Evolutionary conservation across 2,113 vertebrate genomes (phyloP).

Genomic region (Chamaea fasciata): DNA sequence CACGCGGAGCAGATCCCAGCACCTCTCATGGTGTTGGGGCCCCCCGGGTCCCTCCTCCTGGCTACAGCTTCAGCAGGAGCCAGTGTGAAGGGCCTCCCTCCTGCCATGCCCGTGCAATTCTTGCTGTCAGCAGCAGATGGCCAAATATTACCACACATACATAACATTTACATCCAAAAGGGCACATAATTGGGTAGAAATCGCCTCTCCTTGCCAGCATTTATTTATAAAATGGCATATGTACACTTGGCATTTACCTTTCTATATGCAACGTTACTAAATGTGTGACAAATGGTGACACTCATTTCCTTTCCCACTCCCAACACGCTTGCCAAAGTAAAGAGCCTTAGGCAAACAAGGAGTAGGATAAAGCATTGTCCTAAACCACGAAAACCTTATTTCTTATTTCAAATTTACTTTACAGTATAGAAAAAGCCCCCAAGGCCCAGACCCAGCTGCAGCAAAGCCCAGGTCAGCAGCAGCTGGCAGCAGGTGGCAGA

Average conservation of each 20-base stretch:
- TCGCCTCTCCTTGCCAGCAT: neutral
- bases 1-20: neutral
- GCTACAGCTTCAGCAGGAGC: neutral
- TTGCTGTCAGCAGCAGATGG: conserved; percentile 57
- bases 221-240: conserved; percentile 31
- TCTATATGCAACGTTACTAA: neutral
- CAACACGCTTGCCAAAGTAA: neutral
- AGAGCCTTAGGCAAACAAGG: neutral
- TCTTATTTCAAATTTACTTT: neutral
- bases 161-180: conserved; percentile 33
- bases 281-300: neutral
- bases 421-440: neutral
- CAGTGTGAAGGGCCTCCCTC: neutral
- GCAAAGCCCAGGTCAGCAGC: neutral
- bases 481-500: neutral
- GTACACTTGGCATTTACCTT: conserved; percentile 29
- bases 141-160: conserved; percentile 53
- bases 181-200: neutral
- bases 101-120: neutral
- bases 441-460: too few species aligned
- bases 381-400: neutral
- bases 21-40: neutral
- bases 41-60: rapidly evolving
- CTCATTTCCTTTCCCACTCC: neutral
- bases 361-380: neutral